These are phyloP conservation scores for Nautilus pompilius DNA, from an alignment of 1,140 invertebrate species.

Conservation along the genomic window DNA sequence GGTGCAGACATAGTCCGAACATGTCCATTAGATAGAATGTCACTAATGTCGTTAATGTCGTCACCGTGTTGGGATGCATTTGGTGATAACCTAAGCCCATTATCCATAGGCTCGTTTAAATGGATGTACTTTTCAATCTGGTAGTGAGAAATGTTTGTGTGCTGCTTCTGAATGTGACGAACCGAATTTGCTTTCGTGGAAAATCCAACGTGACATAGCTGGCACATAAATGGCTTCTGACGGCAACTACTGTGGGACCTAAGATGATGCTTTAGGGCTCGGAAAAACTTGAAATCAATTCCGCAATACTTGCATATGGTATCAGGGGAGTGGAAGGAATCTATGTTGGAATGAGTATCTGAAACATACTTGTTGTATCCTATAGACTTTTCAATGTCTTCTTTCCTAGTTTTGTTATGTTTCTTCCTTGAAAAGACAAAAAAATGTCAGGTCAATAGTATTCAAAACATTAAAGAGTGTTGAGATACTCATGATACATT, in stretches of 20 bases:
- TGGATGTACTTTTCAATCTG: constrained; percentile 37
- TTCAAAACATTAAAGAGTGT: background rate
- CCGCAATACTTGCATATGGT: constrained; percentile 58
- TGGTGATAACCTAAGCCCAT: too few relatives aligned
- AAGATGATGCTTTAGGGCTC: constrained; percentile 54
- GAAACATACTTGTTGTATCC: constrained; percentile 74
- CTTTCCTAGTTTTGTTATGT: constrained; percentile 77
- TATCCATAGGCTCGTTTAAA: constrained; percentile 28
- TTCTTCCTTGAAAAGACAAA: constrained; percentile 60
- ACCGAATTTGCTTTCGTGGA: constrained; percentile 57
- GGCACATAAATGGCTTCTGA: constrained; percentile 54
- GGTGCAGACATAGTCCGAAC: too few relatives aligned
- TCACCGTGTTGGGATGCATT: too few relatives aligned
- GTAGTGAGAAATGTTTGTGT: constrained; percentile 44
- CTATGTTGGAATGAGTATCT: constrained; percentile 70
- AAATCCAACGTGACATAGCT: constrained; percentile 52
- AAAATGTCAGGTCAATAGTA: background rate
- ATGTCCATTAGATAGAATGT: too few relatives aligned
- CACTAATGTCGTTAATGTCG: too few relatives aligned
- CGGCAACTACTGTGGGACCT: constrained; percentile 49
- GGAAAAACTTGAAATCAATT: constrained; percentile 56
- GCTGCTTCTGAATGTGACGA: constrained; percentile 55
- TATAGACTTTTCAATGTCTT: constrained; percentile 81
- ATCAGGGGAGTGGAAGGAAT: constrained; percentile 40
- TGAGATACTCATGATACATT: too few relatives aligned